Base-by-base conservation (phyloP, 2,113 vertebrate species). In the Protomyctophum bolini region DNA sequence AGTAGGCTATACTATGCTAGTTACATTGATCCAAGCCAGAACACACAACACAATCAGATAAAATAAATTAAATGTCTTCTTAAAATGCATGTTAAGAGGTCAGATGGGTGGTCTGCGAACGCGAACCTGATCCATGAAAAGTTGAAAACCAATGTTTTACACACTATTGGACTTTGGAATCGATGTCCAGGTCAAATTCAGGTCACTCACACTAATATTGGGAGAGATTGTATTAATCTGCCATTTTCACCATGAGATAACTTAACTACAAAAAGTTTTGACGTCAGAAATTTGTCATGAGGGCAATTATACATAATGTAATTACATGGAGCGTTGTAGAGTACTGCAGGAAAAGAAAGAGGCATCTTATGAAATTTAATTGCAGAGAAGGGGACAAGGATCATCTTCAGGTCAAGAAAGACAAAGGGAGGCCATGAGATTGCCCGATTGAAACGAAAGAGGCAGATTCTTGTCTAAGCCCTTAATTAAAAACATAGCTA, bases 311-410 rank as follows among this genome's bases (percentile, higher is more conserved):
- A 46, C 60, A 72, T 75, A 80, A 86, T 84, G 58, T 77, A 80
- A 85, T 83, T 75, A 82, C 78, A 70, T 64, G 28, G 58, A 41
- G 3, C 11, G 47, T 63, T 49, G 69, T 54, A 58, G 79, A 73
- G 59, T 49, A 46, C 29, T 8, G 51, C 65, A 11, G 80, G 49
- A 15, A 45, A 55, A 86, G 75, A 84, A 89, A 87, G 79, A 84
- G 74, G 82, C 63, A 68, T 86, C 78, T 81, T 73, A 87, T 80
- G 74, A 82, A 72, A 83, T 70, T 8, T 82, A 86, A 89, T 89
- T 86, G 86, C 56, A 80, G 77, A 78, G 71, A 58, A 64, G 79
- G 66, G 57, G 59, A 51, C 45, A 68, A 14, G 72, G 63, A 56
- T 81, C 67, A 56, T 81, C 67, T 66, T 73, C 50, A 33, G 67